phyloP scores from a whole-genome alignment of 2,797 vertebrate genomes.

The Oceanodroma leucorhoa region DNA sequence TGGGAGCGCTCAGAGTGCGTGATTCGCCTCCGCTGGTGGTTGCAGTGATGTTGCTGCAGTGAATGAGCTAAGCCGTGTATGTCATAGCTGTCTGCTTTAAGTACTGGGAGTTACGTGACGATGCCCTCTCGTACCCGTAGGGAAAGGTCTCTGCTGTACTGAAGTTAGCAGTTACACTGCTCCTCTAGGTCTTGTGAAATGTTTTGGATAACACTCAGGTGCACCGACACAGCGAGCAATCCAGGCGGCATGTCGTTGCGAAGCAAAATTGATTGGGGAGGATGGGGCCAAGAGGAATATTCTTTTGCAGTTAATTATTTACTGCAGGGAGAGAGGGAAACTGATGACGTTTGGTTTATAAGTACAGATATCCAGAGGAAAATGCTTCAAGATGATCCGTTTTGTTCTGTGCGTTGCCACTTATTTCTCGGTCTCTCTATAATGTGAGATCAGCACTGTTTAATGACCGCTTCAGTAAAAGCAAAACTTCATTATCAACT shows the following conservation, averaged over 20 bases:
- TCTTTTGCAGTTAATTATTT: slow-evolving; percentile 48
- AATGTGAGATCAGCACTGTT: not conserved
- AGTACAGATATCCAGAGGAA: not conserved
- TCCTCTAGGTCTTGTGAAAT: not conserved
- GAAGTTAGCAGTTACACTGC: not conserved
- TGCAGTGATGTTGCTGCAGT: slow-evolving; percentile 26
- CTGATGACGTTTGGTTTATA: slow-evolving; percentile 2
- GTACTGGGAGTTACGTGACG: not conserved
- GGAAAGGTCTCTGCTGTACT: not conserved
- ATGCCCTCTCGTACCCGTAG: not conserved
- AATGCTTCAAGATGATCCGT: not conserved
- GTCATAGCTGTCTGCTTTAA: slow-evolving; percentile 6
- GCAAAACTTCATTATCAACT: not conserved
- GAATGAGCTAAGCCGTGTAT: slow-evolving; percentile 6
- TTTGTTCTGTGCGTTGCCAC: not conserved
- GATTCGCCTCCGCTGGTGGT: not conserved
- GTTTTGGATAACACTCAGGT: not conserved
- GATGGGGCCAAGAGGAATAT: not conserved
- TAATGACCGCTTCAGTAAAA: not conserved
- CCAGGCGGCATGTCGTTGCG: accelerated
- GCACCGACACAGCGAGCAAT: not conserved
- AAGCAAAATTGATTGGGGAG: slow-evolving; percentile 2
- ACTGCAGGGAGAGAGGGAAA: not conserved
- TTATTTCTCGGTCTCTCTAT: not conserved
- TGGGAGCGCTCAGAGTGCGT: not conserved